Evolutionary conservation across 1,140 invertebrate species (phyloP), one percentile per base, ranked within the genome.

Genomic region (Protaetia brevitarsis): DNA sequence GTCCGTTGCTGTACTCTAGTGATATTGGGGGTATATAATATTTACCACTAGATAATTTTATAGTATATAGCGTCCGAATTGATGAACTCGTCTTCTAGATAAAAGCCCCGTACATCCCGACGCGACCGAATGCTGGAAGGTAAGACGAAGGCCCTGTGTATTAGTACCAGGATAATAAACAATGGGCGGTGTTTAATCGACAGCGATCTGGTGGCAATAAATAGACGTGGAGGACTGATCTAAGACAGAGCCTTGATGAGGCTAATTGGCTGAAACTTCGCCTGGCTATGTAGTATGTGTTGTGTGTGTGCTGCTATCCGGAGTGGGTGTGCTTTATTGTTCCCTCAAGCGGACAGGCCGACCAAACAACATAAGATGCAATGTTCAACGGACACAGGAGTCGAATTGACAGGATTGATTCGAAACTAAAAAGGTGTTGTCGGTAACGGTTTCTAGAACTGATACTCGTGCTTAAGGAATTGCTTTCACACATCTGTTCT

Each of bases 211-310:
- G 13, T 21, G 57, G 65, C 34, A 66, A 66, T 66, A 66, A 66
- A 66, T 66, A 66, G 65, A 66, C 65, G 65, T 28, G 27, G 58
- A 66, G 31, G 65, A 29, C 34, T 61, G 65, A 66, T 66, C 65
- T 66, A 60, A 66, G 65, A 66, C 65, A 66, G 19, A 28, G 28
- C 29, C 57, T 66, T 61, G 65, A 66, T 66, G 65, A 61, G 65
- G 58, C 65, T 66, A 66, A 66, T 66, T 66, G 65, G 65, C 31
- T 45, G 57, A 61, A 66, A 58, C 57, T 51, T 34, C 51, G 34
- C 21, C 41, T 34, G 65, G 65, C 36, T 62, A 66, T 41, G 58
- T 66, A 66, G 60, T 62, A 27, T 36, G 31, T 16, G 57, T 27
- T 21, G 30, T 36, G 13, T 6, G 6, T 36, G 60, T 36, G 8